Percentiles rank a stretch among this genome's conserved stretches.
Conservation (phyloP, 2,113 vertebrate genomes). For the Cervus canadensis region DNA sequence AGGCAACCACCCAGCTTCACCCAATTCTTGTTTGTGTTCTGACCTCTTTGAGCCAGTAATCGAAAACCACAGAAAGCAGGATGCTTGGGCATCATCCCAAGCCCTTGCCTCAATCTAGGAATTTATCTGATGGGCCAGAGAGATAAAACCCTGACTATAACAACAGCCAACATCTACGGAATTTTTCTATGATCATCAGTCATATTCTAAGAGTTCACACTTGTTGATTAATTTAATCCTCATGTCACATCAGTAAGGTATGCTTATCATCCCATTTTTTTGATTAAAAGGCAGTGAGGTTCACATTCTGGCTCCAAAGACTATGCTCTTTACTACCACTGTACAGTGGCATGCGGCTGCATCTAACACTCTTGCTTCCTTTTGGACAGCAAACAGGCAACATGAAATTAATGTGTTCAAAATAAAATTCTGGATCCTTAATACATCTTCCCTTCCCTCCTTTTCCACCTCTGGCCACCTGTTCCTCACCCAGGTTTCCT, state of each 20-base stretch:
- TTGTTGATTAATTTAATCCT: background rate
- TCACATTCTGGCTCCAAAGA: background rate
- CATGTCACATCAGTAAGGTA: background rate
- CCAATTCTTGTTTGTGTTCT: background rate
- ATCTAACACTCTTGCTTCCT: background rate
- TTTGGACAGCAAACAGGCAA: background rate
- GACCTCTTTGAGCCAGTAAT: background rate
- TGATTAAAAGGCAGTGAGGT: background rate
- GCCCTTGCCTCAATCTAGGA: background rate
- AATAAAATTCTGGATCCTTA: background rate
- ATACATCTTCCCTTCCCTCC: background rate
- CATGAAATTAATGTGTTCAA: background rate
- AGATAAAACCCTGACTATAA: background rate
- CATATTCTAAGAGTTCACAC: background rate
- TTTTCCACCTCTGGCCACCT: conserved; percentile 13
- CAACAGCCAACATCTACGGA: background rate
- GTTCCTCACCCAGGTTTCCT: conserved; percentile 9
- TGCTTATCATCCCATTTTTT: background rate
- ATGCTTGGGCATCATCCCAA: background rate
- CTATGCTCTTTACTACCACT: background rate
- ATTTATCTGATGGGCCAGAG: background rate
- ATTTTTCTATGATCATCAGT: background rate
- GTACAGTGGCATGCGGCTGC: background rate
- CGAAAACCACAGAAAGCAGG: background rate
- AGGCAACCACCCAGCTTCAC: background rate